Base-by-base conservation (phyloP, 2,797 vertebrate species). In the Sarcophilus harrisii region DNA sequence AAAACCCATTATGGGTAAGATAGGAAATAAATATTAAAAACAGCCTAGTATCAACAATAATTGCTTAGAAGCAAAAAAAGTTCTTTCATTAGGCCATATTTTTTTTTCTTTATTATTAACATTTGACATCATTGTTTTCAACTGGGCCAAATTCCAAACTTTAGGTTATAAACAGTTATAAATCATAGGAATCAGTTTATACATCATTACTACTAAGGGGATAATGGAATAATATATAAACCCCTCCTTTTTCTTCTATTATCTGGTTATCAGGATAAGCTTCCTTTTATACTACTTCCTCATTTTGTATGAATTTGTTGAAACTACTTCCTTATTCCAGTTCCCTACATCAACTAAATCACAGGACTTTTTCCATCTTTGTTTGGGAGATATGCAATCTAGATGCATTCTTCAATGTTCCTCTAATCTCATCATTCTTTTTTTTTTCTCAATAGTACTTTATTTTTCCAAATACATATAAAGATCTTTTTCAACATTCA, bases 1-100 rank as follows among this genome's bases (percentile, higher is more conserved):
- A 93, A 94, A 97, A 95, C 38, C 45, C 87, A 92, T 96, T 94
- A 54, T 59, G 93, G 94, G 96, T 97, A 97, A 98, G 95, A 95
- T 98, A 93, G 96, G 92, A 60, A 66, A 95, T 92, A 92, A 90
- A 58, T 21, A 90, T 58, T 4, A 94, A 91, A 97, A 95, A 90
- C 91, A 96, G 58, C 92, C 66, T 90, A 49, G 24, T 93, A 97
- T 73, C 29, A 94, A 95, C 54, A 95, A 58, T 91, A 96, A 8
- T 91, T 97, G 73, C 96, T 96, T 58, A n/a, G 97, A 96, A 95
- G n/a, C 21, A 52, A 73, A 73, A n/a, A 93, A 92, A n/a, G n/a
- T 94, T 94, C n/a, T 95, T 24, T 95, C 94, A 97, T 52, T 92
- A 27, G 16, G 27, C 96, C 32, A 94, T 90, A 38, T 32, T 94